These are phyloP conservation scores for Ceratina japonica DNA, from an alignment of 1,140 invertebrate species.

Conservation along the genomic window DNA sequence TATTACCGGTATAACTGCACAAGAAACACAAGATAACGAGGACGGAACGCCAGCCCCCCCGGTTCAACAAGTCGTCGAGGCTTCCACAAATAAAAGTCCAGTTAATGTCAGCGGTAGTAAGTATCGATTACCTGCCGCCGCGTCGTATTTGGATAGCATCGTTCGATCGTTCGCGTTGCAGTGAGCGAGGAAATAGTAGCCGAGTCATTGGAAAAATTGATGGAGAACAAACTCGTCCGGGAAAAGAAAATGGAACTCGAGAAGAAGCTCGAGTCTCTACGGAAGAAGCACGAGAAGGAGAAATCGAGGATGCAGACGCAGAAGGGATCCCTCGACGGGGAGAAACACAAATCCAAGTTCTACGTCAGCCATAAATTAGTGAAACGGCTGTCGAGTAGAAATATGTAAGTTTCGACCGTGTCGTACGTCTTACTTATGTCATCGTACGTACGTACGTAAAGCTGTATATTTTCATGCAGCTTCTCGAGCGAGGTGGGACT, in stretches of 20 bases:
- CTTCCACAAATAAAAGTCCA: conserved; percentile 72
- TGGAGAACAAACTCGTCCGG: conserved; percentile 89
- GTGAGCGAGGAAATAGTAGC: conserved; percentile 83
- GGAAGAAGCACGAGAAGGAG: conserved; percentile 93
- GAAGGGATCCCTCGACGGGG: conserved; percentile 81
- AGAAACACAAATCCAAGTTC: conserved; percentile 85
- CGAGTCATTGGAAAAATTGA: conserved; percentile 89
- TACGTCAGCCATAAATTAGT: conserved; percentile 87
- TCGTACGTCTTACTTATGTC: too few species aligned
- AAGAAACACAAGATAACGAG: conserved; percentile 72
- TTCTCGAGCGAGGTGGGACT: conserved; percentile 71
- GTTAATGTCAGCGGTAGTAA: conserved; percentile 71
- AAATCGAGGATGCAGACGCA: conserved; percentile 82
- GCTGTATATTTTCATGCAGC: conserved; percentile 60
- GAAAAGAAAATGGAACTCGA: conserved; percentile 92
- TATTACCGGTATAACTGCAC: conserved; percentile 67
- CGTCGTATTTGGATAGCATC: background rate
- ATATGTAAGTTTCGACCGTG: conserved; percentile 89
- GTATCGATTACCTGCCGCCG: conserved; percentile 53
- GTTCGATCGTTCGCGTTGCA: conserved; percentile 45
- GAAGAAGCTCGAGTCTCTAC: conserved; percentile 90
- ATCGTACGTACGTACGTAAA: background rate
- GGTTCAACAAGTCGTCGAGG: conserved; percentile 59
- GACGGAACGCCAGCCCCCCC: conserved; percentile 62
- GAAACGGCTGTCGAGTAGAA: conserved; percentile 89